Percentiles rank a stretch among this genome's conserved stretches.
Evolutionary conservation across 2,888 invertebrate genomes (phyloP).

Genomic region (Charanyca ferruginea): DNA sequence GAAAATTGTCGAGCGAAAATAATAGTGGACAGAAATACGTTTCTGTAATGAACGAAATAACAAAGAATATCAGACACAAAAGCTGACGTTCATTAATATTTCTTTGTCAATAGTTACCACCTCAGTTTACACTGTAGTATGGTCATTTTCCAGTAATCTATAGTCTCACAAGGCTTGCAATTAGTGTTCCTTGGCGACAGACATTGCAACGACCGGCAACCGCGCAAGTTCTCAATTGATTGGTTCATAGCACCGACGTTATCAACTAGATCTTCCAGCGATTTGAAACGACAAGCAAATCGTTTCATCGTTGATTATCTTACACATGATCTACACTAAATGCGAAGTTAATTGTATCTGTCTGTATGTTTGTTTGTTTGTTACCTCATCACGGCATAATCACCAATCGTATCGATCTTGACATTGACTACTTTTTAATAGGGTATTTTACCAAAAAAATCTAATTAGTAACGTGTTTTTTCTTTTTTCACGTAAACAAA

Average conservation of each 20-base stretch:
- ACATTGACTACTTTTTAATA: no score
- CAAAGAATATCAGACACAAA: conserved; percentile 4
- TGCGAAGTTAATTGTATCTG: no score
- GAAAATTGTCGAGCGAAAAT: conserved; percentile 30
- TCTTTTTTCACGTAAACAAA: no score
- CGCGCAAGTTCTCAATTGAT: conserved; percentile 47
- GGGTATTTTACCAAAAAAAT: no score
- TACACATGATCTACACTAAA: no score
- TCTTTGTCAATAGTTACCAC: conserved; percentile 20
- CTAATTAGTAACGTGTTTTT: no score
- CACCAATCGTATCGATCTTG: no score
- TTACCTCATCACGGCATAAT: no score
- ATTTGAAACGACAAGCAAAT: conserved; percentile 7
- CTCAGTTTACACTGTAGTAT: conserved; percentile 50
- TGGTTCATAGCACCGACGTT: conserved; percentile 37
- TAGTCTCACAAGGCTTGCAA: conserved; percentile 34
- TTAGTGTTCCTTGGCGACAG: conserved; percentile 36
- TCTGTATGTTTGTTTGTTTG: no score
- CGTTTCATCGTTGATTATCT: not conserved
- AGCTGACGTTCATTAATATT: conserved; percentile 11
- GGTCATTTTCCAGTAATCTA: conserved; percentile 20
- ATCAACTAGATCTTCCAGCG: conserved; percentile 12
- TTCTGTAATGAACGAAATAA: no score
- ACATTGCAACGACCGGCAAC: conserved; percentile 26
- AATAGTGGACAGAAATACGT: conserved; percentile 6